phyloP scores from a whole-genome alignment of 2,113 vertebrate genomes.

The Toxotes jaculatrix region DNA sequence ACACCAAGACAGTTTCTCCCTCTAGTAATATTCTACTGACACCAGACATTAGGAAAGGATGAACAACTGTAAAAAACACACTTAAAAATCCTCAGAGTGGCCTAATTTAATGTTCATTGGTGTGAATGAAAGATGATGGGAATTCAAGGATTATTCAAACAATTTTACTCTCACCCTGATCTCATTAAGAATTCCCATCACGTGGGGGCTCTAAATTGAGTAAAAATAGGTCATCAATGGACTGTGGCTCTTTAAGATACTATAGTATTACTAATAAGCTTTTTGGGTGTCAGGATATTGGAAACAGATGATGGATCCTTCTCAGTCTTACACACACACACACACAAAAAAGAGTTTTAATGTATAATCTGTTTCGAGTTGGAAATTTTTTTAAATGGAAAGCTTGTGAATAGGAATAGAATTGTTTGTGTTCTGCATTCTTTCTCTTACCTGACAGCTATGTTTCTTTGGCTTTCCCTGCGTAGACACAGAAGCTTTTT shows the following conservation, averaged over 20 bases:
- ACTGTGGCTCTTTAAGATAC: conserved; percentile 34
- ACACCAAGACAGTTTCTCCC: conserved; percentile 26
- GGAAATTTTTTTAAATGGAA: conserved; percentile 19
- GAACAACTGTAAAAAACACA: conserved; percentile 21
- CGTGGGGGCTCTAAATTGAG: neutral
- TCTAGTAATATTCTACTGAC: conserved; percentile 38
- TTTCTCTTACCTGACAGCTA: conserved; percentile 35
- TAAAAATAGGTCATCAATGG: conserved; percentile 44
- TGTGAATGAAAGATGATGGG: conserved; percentile 34
- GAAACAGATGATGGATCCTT: neutral
- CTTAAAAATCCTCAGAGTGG: conserved; percentile 20
- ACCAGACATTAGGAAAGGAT: conserved; percentile 35
- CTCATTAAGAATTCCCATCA: conserved; percentile 34
- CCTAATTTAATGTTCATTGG: conserved; percentile 44
- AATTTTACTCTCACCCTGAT: conserved; percentile 33
- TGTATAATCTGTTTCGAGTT: conserved; percentile 9
- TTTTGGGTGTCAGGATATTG: neutral
- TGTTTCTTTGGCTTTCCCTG: conserved; percentile 10
- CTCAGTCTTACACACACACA: neutral
- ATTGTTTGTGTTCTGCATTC: conserved; percentile 24
- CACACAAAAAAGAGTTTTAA: neutral
- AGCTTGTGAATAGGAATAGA: conserved; percentile 18
- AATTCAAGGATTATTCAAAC: conserved; percentile 47
- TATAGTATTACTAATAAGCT: conserved; percentile 15
- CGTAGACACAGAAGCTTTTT: neutral